phyloP scores from a whole-genome alignment of 2,797 vertebrate genomes.

The Dicrostonyx torquatus region DNA sequence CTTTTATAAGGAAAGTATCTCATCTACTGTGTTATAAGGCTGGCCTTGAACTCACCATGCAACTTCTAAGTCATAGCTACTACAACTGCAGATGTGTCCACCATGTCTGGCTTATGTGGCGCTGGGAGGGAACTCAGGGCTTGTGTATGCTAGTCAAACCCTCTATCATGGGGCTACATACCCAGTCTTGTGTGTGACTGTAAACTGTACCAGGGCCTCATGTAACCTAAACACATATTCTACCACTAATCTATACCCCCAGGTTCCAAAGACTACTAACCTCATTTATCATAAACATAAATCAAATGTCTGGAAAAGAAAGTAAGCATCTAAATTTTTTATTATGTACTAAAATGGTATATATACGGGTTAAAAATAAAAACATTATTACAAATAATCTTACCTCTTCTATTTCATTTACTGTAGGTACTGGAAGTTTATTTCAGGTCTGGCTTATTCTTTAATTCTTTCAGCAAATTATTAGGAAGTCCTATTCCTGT shows the following conservation, averaged over 20 bases:
- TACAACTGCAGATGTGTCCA: background rate
- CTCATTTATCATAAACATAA: slow-evolving; percentile 7
- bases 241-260: background rate
- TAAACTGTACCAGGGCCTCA: background rate
- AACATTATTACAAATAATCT: slow-evolving; percentile 23
- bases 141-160: background rate
- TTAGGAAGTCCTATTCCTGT: slow-evolving; percentile 29
- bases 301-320: background rate
- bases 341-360: background rate
- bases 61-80: background rate
- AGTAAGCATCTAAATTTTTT: background rate
- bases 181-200: background rate
- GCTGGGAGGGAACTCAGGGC: background rate
- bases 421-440: slow-evolving; percentile 3
- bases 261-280: background rate
- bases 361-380: slow-evolving; percentile 9
- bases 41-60: background rate
- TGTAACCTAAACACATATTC: background rate
- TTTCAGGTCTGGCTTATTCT: slow-evolving; percentile 32
- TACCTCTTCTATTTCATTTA: slow-evolving; percentile 44
- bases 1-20: background rate
- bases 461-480: slow-evolving; percentile 34
- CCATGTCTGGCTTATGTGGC: background rate
- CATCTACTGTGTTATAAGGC: background rate
- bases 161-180: background rate